Conservation (phyloP, 2,888 invertebrate species). For the Peribatodes rhomboidaria region DNA sequence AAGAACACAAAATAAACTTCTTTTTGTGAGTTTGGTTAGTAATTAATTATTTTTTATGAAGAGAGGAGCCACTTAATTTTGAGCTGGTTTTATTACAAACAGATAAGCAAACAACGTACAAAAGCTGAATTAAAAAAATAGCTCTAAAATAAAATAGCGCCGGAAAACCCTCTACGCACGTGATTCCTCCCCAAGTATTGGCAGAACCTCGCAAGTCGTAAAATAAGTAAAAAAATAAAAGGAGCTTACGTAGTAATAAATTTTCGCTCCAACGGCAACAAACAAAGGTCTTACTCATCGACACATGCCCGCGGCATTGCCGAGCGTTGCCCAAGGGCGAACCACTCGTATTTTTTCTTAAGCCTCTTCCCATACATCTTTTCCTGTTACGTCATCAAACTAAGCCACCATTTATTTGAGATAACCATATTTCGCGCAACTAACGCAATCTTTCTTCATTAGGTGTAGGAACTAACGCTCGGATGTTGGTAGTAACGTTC, state of each 20-base stretch:
- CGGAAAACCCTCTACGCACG: conserved; percentile 4
- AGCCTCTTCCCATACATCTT: conserved; percentile 30
- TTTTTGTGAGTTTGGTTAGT: too few species aligned
- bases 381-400: conserved; percentile 32
- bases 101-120: background rate
- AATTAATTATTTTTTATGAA: too few species aligned
- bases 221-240: conserved; percentile 30
- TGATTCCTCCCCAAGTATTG: conserved; percentile 5
- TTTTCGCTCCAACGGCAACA: conserved; percentile 28
- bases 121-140: background rate
- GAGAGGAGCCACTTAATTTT: too few species aligned
- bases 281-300: conserved; percentile 35
- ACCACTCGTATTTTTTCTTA: conserved; percentile 36
- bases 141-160: background rate
- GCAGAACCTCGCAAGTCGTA: conserved; percentile 22
- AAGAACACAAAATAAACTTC: too few species aligned
- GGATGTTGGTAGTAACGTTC: conserved; percentile 38
- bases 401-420: conserved; percentile 37
- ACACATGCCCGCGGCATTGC: conserved; percentile 29
- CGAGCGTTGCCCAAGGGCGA: conserved; percentile 21
- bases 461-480: conserved; percentile 41
- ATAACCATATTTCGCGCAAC: conserved; percentile 39
- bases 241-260: conserved; percentile 34
- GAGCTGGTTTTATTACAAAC: too few species aligned
- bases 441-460: conserved; percentile 43